Evolutionary conservation across 1,140 invertebrate species (phyloP).

Genomic region (Aleiodes sp.): DNA sequence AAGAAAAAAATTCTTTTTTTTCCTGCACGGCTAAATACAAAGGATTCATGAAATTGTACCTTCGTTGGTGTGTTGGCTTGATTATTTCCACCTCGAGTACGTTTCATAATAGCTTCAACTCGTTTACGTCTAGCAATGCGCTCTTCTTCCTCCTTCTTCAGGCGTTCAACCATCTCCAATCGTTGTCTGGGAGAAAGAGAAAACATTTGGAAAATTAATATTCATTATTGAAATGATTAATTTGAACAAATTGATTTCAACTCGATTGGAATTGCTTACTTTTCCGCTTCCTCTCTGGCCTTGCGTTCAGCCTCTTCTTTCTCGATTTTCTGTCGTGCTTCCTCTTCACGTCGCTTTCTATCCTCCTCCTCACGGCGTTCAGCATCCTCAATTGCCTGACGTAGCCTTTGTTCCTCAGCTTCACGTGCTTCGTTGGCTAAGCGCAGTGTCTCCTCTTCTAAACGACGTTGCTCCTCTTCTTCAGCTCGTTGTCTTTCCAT

Average conservation of each 20-base stretch:
- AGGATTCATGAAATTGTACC: conserved; percentile 42
- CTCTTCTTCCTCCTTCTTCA: conserved; percentile 84
- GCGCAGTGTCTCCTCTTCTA: conserved; percentile 80
- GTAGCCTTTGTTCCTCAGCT: conserved; percentile 79
- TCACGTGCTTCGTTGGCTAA: conserved; percentile 76
- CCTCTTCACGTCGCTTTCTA: conserved; percentile 71
- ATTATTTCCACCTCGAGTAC: conserved; percentile 78
- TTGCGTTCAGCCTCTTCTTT: conserved; percentile 82
- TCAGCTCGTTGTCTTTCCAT: conserved; percentile 79
- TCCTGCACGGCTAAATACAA: not conserved
- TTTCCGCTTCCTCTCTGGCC: conserved; percentile 81
- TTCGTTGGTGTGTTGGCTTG: conserved; percentile 66
- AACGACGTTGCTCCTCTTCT: conserved; percentile 80
- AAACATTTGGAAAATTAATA: not conserved
- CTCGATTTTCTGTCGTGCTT: conserved; percentile 74
- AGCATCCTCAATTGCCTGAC: conserved; percentile 75
- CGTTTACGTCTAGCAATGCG: conserved; percentile 78
- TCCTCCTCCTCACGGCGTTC: conserved; percentile 75
- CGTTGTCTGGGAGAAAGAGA: conserved; percentile 68
- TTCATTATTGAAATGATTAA: not conserved
- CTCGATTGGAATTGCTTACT: conserved; percentile 45
- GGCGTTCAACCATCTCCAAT: conserved; percentile 77
- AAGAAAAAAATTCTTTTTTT: not conserved
- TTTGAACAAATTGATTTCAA: conserved; percentile 21
- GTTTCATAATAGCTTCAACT: conserved; percentile 85